A percentile compares a stretch with the other conserved stretches of the same genome.
These are phyloP conservation scores for Drosophila saltans DNA, from an alignment of 1,140 invertebrate genomes.

Conservation along the genomic window DNA sequence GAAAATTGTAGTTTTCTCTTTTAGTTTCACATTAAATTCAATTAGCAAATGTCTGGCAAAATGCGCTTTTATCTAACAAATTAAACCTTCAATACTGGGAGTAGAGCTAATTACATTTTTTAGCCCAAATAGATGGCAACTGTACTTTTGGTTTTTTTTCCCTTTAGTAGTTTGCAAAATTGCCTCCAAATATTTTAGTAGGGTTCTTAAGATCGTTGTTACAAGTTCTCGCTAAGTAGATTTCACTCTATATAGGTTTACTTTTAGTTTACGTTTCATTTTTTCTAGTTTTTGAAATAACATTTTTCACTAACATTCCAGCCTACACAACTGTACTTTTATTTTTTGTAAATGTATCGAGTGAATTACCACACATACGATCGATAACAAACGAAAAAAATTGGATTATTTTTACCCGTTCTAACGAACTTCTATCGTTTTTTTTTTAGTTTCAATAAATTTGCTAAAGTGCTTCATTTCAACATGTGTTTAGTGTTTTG, in stretches of 20 bases:
- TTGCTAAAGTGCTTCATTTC: constrained; percentile 36
- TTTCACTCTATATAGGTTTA: constrained; percentile 13
- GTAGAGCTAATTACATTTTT: constrained; percentile 46
- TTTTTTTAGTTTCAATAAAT: constrained; percentile 28
- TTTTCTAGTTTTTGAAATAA: neutral
- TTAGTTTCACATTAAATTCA: constrained; percentile 51
- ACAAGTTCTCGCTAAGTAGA: constrained; percentile 1
- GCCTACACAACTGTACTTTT: constrained; percentile 2
- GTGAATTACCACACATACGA: constrained; percentile 10
- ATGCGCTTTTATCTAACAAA: constrained; percentile 30
- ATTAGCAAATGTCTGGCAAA: constrained; percentile 61
- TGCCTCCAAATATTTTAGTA: constrained; percentile 44
- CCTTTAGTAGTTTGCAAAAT: constrained; percentile 13
- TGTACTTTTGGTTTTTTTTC: constrained; percentile 1
- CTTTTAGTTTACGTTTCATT: neutral
- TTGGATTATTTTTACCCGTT: constrained; percentile 36
- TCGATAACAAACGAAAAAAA: neutral
- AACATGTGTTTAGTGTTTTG: constrained; percentile 25
- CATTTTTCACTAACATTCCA: neutral
- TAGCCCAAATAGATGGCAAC: neutral
- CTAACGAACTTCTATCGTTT: constrained; percentile 30
- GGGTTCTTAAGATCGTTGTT: constrained; percentile 32
- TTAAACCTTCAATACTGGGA: constrained; percentile 78
- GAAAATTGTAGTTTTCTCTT: neutral
- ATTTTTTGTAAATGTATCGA: neutral